Percentiles rank a stretch among this genome's conserved stretches.
Conservation (phyloP, 2,888 invertebrate genomes). For the Cabera pusaria region DNA sequence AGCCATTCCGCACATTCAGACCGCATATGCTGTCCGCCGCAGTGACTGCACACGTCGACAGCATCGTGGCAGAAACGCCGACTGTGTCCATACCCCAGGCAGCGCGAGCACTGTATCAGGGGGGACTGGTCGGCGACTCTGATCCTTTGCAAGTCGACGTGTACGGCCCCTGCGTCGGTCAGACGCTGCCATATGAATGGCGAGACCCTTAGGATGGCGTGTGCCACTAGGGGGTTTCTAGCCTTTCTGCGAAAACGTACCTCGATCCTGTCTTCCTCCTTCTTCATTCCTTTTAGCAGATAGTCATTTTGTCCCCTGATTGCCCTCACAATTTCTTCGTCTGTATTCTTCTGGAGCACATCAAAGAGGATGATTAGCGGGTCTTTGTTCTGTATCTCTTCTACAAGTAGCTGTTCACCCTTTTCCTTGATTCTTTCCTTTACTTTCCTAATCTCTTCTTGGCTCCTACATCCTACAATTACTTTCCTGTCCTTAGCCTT, state of each 20-base stretch:
- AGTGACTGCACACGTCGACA: too few relatives aligned
- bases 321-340: too few relatives aligned
- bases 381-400: not conserved
- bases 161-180: not conserved
- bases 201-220: not conserved
- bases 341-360: not conserved
- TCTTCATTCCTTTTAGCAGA: too few relatives aligned
- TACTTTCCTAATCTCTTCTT: not conserved
- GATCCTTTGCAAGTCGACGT: too few relatives aligned
- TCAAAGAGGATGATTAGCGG: not conserved
- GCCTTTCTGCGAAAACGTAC: too few relatives aligned
- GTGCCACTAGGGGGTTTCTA: conserved; percentile 1
- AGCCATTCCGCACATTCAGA: not conserved
- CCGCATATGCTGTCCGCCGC: too few relatives aligned
- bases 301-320: too few relatives aligned
- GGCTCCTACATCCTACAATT: too few relatives aligned
- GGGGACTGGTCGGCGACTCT: too few relatives aligned
- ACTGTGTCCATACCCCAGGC: not conserved
- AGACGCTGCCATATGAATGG: not conserved
- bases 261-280: too few relatives aligned
- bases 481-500: too few relatives aligned
- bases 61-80: not conserved
- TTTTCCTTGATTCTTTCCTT: too few relatives aligned
- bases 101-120: not conserved
- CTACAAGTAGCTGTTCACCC: not conserved